These are phyloP conservation scores for Plestiodon gilberti DNA, from an alignment of 2,113 vertebrate species.

Conservation along the genomic window DNA sequence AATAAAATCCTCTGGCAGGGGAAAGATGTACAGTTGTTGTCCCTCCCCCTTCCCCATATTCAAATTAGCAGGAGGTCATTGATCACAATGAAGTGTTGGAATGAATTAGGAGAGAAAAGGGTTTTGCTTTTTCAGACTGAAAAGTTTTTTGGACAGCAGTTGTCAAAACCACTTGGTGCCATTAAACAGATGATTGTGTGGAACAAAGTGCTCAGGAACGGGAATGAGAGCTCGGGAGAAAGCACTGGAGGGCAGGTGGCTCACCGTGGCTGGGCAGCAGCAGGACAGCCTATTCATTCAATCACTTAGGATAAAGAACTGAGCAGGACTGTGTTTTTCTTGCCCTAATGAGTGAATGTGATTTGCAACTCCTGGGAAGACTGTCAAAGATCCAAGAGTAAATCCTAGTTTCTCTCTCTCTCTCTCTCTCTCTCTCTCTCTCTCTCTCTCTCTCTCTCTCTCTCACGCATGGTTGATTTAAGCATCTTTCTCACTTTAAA, in stretches of 20 bases:
- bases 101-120: conserved; percentile 6
- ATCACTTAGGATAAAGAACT: background rate
- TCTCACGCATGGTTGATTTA: background rate
- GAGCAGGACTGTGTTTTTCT: conserved; percentile 5
- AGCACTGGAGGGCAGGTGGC: background rate
- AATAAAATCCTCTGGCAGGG: conserved; percentile 36
- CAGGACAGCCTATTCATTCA: conserved; percentile 1
- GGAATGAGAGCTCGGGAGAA: conserved; percentile 19
- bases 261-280: background rate
- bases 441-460: background rate
- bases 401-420: background rate
- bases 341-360: background rate
- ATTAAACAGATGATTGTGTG: background rate
- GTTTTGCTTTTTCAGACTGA: background rate
- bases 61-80: conserved; percentile 10
- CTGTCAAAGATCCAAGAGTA: background rate
- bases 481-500: conserved; percentile 14
- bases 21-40: background rate
- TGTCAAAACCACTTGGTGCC: conserved; percentile 18
- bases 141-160: background rate
- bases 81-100: background rate
- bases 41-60: background rate
- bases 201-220: background rate
- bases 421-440: background rate
- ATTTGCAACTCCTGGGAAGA: background rate